Conservation (phyloP, 2,888 invertebrate genomes). For the Adelognathus sp. region DNA sequence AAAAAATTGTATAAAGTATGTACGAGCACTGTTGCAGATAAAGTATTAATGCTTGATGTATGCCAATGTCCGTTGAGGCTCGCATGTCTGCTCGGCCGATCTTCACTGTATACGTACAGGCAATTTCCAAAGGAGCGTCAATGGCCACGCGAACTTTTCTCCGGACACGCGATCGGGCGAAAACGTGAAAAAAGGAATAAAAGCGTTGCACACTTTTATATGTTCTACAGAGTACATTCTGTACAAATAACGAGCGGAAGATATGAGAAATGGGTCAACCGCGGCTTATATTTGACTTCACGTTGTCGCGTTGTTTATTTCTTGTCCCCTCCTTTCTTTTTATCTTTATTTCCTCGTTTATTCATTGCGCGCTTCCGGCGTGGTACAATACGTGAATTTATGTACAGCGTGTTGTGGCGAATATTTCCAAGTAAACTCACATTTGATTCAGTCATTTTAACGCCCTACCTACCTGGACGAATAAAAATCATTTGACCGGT, state of each 20-base stretch:
- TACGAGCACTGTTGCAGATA: not conserved
- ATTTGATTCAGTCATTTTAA: not conserved
- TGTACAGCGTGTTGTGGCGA: conserved; percentile 9
- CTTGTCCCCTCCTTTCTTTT: not conserved
- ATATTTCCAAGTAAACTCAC: not conserved
- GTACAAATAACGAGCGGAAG: conserved; percentile 24
- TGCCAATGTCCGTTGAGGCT: not conserved
- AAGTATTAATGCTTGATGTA: not conserved
- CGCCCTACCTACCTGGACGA: not conserved
- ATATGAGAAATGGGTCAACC: conserved; percentile 54
- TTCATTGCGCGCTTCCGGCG: conserved; percentile 43
- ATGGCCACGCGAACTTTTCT: conserved; percentile 3
- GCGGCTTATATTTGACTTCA: conserved; percentile 52
- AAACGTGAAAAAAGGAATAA: not conserved
- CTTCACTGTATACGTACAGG: not conserved
- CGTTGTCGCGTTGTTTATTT: conserved; percentile 39
- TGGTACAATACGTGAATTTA: conserved; percentile 23
- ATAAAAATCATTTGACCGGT: not conserved
- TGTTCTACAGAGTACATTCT: not conserved
- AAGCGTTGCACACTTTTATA: not conserved
- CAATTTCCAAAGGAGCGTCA: conserved; percentile 30
- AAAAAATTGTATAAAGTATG: not conserved
- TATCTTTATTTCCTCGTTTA: conserved; percentile 3
- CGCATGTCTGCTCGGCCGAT: conserved; percentile 3
- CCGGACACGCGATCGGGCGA: conserved; percentile 27